These are phyloP conservation scores for Siphlonurus alternatus DNA, from an alignment of 2,888 invertebrate genomes.

Conservation along the genomic window DNA sequence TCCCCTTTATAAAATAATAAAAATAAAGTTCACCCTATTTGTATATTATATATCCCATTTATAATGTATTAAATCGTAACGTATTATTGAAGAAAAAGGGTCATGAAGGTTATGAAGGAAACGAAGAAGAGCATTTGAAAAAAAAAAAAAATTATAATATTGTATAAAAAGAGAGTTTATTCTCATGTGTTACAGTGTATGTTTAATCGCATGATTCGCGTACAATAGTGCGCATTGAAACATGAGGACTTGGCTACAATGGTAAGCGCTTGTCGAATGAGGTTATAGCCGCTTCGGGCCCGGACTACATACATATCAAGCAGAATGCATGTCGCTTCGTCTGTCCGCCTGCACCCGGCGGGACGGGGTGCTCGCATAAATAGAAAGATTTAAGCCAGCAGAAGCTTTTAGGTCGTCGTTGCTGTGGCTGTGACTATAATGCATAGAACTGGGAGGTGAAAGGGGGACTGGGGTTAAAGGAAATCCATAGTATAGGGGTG, in stretches of 20 bases:
- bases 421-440: not conserved
- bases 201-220: not conserved
- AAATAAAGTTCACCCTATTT: not conserved
- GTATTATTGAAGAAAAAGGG: not conserved
- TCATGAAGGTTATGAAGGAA: not conserved
- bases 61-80: not conserved
- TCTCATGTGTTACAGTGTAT: not conserved
- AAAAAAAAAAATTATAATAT: not conserved
- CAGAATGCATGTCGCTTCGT: not conserved
- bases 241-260: not conserved
- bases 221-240: not conserved
- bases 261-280: not conserved
- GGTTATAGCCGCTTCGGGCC: not conserved
- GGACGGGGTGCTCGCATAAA: not conserved
- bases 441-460: not conserved
- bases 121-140: not conserved
- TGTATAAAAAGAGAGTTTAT: not conserved
- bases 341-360: not conserved
- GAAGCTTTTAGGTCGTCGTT: not conserved
- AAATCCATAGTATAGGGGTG: no score
- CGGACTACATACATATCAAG: not conserved
- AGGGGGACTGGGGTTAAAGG: no score
- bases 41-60: no score
- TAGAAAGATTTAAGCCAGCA: not conserved
- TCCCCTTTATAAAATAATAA: not conserved